Base-by-base conservation (phyloP, 2,888 invertebrate species). In the Allophyes oxyacanthae region DNA sequence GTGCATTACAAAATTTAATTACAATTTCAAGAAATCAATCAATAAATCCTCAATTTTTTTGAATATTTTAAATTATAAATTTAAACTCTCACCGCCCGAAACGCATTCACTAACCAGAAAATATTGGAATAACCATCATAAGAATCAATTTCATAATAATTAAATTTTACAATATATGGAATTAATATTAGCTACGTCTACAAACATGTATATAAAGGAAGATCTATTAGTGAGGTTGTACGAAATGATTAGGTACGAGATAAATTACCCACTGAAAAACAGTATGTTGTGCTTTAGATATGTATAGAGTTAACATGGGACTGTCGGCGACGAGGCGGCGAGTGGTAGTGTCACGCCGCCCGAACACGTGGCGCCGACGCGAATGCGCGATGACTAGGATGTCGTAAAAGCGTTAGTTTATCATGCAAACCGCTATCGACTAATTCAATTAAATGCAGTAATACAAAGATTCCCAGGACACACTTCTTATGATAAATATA, bases 71-170 rank as follows among this genome's bases (percentile, higher is more conserved):
- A 69, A 68, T 62, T 71, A 79, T 69, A 60, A 72, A 63, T 71
- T 70, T 65, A 72, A 72, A 74, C 55, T 60, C 63, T 70, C 46
- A 67, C 49, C 61, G 56, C 66, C 60, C 56, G 60, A 75, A 77
- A 77, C 64, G 68, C 70, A 77, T 79, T 90, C 89, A 89, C 90
- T 90, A 89, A 90, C 89, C 89, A 84, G 86, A 86, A 81, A 83
- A 82, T 60, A 77, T 87, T 85, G 88, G 86, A 88, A 89, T 87
- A 84, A 83, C 82, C 85, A 80, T 88, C 85, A 89, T 89, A 88
- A 88, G 86, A 89, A 85, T 83, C 70, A 74, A 80, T 83, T 82
- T 78, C 70, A 81, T 79, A 81, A 78, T 75, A 54, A 59, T 77
- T 67, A 59, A 72, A 70, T 56, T 73, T 75, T 68, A 72, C 45